Evolutionary conservation across 2,888 invertebrate species (phyloP).

Genomic region (Drosophila colorata): DNA sequence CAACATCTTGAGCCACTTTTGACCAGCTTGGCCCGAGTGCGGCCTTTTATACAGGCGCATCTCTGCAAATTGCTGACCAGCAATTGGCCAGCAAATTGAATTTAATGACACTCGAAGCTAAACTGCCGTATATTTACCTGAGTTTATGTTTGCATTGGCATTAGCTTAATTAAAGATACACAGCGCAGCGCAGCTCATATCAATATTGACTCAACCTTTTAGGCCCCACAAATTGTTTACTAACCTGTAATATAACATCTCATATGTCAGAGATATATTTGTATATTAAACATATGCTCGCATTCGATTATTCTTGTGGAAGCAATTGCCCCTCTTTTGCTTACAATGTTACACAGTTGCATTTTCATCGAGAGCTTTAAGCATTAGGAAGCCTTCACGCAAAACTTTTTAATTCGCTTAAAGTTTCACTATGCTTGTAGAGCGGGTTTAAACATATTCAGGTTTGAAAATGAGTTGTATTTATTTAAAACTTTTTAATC

Average conservation of each 20-base stretch:
- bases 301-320: not conserved
- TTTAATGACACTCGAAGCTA: conserved; percentile 50
- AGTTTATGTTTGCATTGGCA: conserved; percentile 59
- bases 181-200: conserved; percentile 38
- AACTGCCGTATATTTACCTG: conserved; percentile 36
- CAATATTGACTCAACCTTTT: conserved; percentile 37
- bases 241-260: conserved; percentile 11
- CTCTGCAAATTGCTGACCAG: conserved; percentile 38
- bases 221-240: conserved; percentile 23
- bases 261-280: conserved; percentile 5
- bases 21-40: not conserved
- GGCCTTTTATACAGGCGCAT: conserved; percentile 39
- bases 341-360: too few species aligned
- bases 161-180: conserved; percentile 72
- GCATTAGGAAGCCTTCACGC: too few species aligned
- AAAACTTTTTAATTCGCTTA: too few species aligned
- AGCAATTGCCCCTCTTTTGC: too few species aligned
- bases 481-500: too few species aligned
- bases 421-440: too few species aligned
- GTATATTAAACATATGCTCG: not conserved
- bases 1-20: conserved; percentile 53
- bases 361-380: too few species aligned
- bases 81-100: conserved; percentile 64
- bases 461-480: too few species aligned
- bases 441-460: too few species aligned